Evolutionary conservation across 2,113 vertebrate genomes (phyloP).

Genomic region (Arothron firmamentum): DNA sequence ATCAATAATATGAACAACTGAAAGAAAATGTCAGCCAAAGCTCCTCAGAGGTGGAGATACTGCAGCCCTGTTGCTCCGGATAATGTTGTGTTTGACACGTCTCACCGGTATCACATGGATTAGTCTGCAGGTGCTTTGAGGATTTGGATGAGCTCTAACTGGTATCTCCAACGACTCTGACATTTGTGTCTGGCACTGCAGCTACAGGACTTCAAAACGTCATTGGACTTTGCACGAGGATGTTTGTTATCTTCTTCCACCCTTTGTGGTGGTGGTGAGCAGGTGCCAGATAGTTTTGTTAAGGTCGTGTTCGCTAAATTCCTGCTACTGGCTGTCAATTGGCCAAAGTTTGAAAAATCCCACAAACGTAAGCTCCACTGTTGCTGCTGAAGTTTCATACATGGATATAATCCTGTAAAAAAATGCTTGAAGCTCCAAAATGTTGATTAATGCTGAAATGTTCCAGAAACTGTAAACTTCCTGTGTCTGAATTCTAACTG

Average conservation of each 20-base stretch:
- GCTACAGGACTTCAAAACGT: constrained; percentile 6
- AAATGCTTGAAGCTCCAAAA: no score
- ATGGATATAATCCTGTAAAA: no score
- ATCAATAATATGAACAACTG: constrained; percentile 11
- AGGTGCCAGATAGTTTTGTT: constrained; percentile 3
- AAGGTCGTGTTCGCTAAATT: background rate
- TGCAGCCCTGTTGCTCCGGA: constrained; percentile 22
- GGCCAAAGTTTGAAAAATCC: no score
- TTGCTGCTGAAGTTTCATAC: no score
- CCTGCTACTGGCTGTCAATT: no score
- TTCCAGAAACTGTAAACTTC: no score
- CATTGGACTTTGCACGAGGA: constrained; percentile 7
- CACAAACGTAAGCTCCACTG: no score
- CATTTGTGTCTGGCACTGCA: constrained; percentile 4
- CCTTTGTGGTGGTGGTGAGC: constrained; percentile 1
- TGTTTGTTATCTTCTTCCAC: background rate
- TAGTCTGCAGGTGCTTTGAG: constrained; percentile 36
- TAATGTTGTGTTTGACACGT: constrained; percentile 32
- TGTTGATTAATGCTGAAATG: no score
- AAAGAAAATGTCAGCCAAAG: background rate
- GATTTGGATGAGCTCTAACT: constrained; percentile 31
- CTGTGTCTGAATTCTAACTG: no score
- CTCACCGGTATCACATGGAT: constrained; percentile 23
- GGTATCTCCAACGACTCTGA: constrained; percentile 4
- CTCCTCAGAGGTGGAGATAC: background rate